phyloP scores from a whole-genome alignment of 2,888 invertebrate genomes.

The Mesorhabditis belari region DNA sequence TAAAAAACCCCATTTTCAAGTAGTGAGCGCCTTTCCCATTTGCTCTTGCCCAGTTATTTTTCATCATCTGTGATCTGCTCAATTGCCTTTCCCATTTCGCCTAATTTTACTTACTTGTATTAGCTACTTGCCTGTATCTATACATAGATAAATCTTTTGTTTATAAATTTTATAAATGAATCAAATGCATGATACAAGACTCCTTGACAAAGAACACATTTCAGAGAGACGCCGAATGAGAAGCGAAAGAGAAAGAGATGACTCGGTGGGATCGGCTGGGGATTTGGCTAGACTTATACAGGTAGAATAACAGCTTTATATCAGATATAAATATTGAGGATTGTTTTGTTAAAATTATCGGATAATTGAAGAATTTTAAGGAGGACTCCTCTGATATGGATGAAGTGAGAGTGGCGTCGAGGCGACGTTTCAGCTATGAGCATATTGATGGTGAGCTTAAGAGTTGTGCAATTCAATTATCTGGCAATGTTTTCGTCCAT shows the following conservation, averaged over 20 bases:
- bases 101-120: neutral
- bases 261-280: slow-evolving; percentile 20
- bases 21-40: too few relatives aligned
- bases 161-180: neutral
- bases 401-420: slow-evolving; percentile 16
- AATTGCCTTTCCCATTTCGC: neutral
- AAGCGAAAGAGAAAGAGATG: slow-evolving; percentile 10
- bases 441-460: slow-evolving; percentile 18
- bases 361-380: neutral
- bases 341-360: too few relatives aligned
- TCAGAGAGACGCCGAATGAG: neutral
- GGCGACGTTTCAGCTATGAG: slow-evolving; percentile 26
- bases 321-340: too few relatives aligned
- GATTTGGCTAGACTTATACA: slow-evolving; percentile 15
- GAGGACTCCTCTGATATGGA: neutral
- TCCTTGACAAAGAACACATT: neutral
- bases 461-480: neutral
- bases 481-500: neutral
- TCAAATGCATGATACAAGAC: neutral
- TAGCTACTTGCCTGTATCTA: neutral
- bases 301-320: slow-evolving; percentile 1
- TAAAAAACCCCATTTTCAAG: too few relatives aligned
- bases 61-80: neutral
- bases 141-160: neutral
- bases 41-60: neutral